Conservation (phyloP, 2,797 vertebrate species). For the Fratercula arctica region DNA sequence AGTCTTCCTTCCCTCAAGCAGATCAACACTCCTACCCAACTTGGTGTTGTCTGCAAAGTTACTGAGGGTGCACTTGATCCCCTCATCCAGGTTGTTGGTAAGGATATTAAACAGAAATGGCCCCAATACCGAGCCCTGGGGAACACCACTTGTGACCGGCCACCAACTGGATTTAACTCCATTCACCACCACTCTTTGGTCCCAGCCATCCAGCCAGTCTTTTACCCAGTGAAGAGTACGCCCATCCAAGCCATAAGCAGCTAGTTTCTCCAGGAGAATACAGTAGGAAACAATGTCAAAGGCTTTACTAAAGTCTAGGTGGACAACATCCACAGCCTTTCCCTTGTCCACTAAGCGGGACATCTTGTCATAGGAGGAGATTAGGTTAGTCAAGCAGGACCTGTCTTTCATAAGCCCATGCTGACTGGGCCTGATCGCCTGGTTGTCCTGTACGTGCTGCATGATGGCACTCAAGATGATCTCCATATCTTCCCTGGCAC, state of each 20-base stretch:
- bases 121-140: not conserved
- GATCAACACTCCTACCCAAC: not conserved
- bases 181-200: not conserved
- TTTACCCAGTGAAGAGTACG: not conserved
- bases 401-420: not conserved
- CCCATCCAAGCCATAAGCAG: not conserved
- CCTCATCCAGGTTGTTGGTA: not conserved
- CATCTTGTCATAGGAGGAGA: not conserved
- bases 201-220: not conserved
- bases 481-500: not conserved
- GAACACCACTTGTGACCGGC: not conserved
- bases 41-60: not conserved
- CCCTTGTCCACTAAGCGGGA: not conserved
- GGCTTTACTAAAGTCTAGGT: not conserved
- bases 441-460: not conserved
- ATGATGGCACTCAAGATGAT: not conserved
- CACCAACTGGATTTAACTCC: not conserved
- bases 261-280: not conserved
- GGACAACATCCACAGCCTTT: not conserved
- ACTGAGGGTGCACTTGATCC: not conserved
- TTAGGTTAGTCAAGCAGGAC: not conserved
- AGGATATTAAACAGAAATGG: not conserved
- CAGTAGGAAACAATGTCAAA: not conserved
- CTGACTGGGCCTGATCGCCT: not conserved
- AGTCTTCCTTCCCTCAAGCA: not conserved